Evolutionary conservation across 2,888 invertebrate species (phyloP).

Genomic region (Pardosa pseudoannulata): DNA sequence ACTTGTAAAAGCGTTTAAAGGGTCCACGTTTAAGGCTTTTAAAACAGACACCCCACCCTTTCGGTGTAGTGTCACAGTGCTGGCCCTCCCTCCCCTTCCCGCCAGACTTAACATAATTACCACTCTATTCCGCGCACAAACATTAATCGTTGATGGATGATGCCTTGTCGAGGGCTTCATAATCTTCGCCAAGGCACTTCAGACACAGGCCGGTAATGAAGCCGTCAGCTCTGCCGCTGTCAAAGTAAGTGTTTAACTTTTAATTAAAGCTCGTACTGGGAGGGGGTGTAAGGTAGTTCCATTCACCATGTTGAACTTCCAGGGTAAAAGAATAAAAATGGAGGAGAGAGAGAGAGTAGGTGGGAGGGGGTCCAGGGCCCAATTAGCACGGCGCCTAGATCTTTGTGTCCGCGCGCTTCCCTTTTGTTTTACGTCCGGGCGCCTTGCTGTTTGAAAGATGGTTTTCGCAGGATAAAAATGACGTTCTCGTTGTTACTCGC

Average conservation of each 20-base stretch:
- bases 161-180: constrained; percentile 66
- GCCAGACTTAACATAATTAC: constrained; percentile 65
- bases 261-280: constrained; percentile 59
- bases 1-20: constrained; percentile 71
- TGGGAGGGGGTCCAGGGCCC: constrained; percentile 24
- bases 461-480: constrained; percentile 33
- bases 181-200: constrained; percentile 54
- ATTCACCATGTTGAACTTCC: constrained; percentile 65
- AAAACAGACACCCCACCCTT: constrained; percentile 66
- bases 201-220: constrained; percentile 52
- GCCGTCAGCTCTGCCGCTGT: constrained; percentile 63
- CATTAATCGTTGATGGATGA: constrained; percentile 71
- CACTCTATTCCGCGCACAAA: constrained; percentile 61
- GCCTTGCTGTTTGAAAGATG: constrained; percentile 68
- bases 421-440: constrained; percentile 58
- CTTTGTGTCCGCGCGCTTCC: constrained; percentile 45
- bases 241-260: constrained; percentile 71
- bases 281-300: constrained; percentile 19
- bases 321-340: constrained; percentile 26
- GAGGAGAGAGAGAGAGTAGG: neutral
- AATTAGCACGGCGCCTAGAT: constrained; percentile 60
- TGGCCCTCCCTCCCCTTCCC: neutral
- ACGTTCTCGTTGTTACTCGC: neutral
- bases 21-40: constrained; percentile 60
- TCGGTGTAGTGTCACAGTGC: constrained; percentile 45